These are phyloP conservation scores for Geodia barretti DNA, from an alignment of 37 sponge, comb jelly and placozoan genomes.

Conservation along the genomic window DNA sequence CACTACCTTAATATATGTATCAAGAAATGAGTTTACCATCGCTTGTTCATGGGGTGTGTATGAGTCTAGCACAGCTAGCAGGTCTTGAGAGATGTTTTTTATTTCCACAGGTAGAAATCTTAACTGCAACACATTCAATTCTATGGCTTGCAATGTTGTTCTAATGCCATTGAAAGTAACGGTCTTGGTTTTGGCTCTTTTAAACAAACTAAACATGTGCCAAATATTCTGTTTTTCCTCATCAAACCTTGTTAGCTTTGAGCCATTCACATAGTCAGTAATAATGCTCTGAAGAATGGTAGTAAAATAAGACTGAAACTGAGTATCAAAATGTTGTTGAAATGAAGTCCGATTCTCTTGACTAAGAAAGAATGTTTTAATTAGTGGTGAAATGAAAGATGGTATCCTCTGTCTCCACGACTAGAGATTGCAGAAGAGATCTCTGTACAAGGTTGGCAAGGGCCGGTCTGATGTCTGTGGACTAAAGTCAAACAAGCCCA, in stretches of 20 bases:
- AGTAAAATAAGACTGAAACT: constrained; percentile 6
- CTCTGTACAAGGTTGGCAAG: neutral
- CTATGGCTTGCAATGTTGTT: neutral
- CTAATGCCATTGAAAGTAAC: neutral
- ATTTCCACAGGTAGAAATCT: neutral
- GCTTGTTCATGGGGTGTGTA: neutral
- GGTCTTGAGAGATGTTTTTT: neutral
- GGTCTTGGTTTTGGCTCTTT: neutral
- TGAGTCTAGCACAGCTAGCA: neutral
- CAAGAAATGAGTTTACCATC: neutral
- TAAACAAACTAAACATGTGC: neutral
- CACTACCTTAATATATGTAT: neutral
- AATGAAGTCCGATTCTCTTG: neutral
- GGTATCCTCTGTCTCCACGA: constrained; percentile 3
- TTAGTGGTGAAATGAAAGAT: constrained; percentile 35
- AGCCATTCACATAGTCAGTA: neutral
- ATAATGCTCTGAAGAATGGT: neutral
- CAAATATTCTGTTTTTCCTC: constrained; percentile 30
- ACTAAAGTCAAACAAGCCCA: neutral
- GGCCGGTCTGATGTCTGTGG: neutral
- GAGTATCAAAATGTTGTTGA: neutral
- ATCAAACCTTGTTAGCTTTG: constrained; percentile 17
- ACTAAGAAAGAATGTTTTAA: constrained; percentile 17
- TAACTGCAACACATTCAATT: neutral
- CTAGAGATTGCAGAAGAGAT: constrained; percentile 28